Conservation (phyloP, 2,888 invertebrate genomes). For the Pterostichus niger region DNA sequence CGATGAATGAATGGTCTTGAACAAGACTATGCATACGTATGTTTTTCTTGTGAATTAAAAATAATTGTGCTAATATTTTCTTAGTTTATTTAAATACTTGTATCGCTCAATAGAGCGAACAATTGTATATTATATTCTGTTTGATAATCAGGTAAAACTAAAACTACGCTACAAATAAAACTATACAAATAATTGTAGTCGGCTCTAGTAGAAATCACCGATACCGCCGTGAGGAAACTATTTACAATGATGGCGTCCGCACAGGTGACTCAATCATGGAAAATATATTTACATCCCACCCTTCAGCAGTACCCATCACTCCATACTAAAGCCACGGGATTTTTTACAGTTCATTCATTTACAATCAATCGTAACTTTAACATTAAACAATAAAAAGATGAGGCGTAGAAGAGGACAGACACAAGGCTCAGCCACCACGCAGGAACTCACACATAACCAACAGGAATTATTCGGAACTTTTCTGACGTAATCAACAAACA, state of each 20-base stretch:
- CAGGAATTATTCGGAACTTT: not conserved
- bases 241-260: conserved; percentile 47
- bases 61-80: conserved; percentile 77
- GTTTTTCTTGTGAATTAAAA: conserved; percentile 72
- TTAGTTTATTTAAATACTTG: conserved; percentile 73
- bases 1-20: conserved; percentile 19
- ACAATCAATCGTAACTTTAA: conserved; percentile 66
- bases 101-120: conserved; percentile 74
- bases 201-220: conserved; percentile 1
- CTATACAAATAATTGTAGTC: conserved; percentile 74
- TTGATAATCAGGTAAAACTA: conserved; percentile 73
- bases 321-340: conserved; percentile 24
- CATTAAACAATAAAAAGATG: conserved; percentile 74
- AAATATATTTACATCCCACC: conserved; percentile 56
- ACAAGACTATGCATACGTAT: conserved; percentile 64
- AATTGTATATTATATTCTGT: conserved; percentile 69
- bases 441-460: conserved; percentile 13
- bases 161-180: conserved; percentile 73
- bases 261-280: conserved; percentile 35
- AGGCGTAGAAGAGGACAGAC: conserved; percentile 64
- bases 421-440: conserved; percentile 17
- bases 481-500: not conserved
- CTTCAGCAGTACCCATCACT: not conserved
- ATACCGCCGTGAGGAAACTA: conserved; percentile 30
- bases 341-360: conserved; percentile 66